These are phyloP conservation scores for Tethya wilhelma DNA, from an alignment of 37 sponge, comb jelly and placozoan species.

Conservation along the genomic window DNA sequence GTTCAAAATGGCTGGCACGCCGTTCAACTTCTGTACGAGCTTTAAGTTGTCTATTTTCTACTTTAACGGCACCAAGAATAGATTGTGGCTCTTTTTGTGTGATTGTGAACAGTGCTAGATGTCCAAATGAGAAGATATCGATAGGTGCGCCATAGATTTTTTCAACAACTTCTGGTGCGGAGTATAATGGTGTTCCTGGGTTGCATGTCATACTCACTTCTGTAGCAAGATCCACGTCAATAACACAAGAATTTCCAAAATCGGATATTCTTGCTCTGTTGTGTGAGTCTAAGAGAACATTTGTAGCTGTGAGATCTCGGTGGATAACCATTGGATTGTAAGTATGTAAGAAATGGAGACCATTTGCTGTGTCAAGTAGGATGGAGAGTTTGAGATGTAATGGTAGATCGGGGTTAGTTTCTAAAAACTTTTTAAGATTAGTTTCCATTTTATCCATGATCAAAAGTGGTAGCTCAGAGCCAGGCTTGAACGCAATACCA, in stretches of 20 bases:
- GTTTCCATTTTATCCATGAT: neutral
- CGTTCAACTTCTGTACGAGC: neutral
- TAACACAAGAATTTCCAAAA: constrained; percentile 9
- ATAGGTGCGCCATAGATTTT: neutral
- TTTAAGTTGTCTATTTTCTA: neutral
- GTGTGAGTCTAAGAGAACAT: neutral
- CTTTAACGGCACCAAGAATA: neutral
- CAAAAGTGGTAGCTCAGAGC: neutral
- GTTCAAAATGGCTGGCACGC: neutral
- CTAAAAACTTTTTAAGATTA: neutral
- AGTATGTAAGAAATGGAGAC: neutral
- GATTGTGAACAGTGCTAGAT: neutral
- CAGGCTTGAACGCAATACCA: neutral
- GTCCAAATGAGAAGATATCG: constrained; percentile 8
- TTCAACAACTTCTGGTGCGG: neutral
- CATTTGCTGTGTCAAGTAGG: neutral
- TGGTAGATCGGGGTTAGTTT: neutral
- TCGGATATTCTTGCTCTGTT: neutral
- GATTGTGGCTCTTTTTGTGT: neutral
- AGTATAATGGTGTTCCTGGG: neutral
- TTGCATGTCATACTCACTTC: neutral
- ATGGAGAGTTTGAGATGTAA: neutral
- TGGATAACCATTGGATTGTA: neutral
- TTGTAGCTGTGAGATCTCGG: constrained; percentile 11
- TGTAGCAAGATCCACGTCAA: neutral